Conservation (phyloP, 1,140 invertebrate species). For the Drosophila pruinosa region DNA sequence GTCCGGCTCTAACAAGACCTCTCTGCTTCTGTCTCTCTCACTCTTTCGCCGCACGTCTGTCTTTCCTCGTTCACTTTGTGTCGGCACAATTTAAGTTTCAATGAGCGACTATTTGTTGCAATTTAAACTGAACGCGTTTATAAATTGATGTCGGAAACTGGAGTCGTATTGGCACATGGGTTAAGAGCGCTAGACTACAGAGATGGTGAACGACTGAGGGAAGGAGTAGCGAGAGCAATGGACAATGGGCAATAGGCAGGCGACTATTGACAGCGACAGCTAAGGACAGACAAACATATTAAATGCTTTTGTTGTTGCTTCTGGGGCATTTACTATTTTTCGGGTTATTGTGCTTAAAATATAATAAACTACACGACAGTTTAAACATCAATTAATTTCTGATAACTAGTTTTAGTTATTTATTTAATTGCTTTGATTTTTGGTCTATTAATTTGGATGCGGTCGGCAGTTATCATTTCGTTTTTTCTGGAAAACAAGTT, state of each 20-base stretch:
- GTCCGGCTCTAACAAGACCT: slow-evolving; percentile 26
- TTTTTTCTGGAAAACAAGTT: slow-evolving; percentile 25
- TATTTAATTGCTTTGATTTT: slow-evolving; percentile 41
- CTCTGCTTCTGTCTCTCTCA: neutral
- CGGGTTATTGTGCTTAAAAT: slow-evolving; percentile 32
- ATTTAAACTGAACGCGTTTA: slow-evolving; percentile 80
- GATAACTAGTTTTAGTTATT: slow-evolving; percentile 54
- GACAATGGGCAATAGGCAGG: slow-evolving; percentile 23
- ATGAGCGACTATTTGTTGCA: slow-evolving; percentile 81
- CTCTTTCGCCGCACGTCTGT: slow-evolving; percentile 3
- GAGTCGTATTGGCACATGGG: slow-evolving; percentile 32
- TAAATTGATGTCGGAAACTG: slow-evolving; percentile 76
- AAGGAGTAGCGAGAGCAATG: neutral
- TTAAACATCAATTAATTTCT: slow-evolving; percentile 75
- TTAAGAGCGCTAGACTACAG: neutral
- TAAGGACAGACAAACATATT: slow-evolving; percentile 36
- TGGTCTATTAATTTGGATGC: slow-evolving; percentile 62
- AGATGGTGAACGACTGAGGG: neutral
- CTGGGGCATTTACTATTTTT: slow-evolving; percentile 37
- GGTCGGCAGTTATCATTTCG: slow-evolving; percentile 60
- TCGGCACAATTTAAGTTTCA: slow-evolving; percentile 81
- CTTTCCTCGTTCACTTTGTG: slow-evolving; percentile 63
- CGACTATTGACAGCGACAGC: slow-evolving; percentile 25
- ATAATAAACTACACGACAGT: slow-evolving; percentile 42
- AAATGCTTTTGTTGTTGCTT: slow-evolving; percentile 9